These are phyloP conservation scores for Echeneis naucrates DNA, from an alignment of 2,797 vertebrate species.

Conservation along the genomic window DNA sequence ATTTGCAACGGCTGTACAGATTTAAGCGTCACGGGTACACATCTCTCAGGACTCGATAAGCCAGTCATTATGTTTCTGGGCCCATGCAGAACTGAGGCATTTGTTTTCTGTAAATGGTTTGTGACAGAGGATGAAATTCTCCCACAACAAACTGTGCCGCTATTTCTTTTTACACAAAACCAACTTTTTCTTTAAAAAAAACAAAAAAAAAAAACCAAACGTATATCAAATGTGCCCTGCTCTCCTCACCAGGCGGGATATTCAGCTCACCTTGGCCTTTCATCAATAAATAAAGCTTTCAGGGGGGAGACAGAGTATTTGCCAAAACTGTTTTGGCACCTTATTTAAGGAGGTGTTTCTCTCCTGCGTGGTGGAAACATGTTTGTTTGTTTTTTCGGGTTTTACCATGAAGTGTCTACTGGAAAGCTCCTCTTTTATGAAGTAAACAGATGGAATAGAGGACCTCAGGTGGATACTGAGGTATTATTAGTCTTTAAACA, in stretches of 20 bases:
- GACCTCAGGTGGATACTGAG: constrained; percentile 69
- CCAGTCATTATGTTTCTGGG: constrained; percentile 23
- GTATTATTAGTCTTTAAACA: constrained; percentile 67
- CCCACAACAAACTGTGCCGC: background rate
- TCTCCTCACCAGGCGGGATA: background rate
- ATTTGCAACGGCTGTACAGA: constrained; percentile 21
- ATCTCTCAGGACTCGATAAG: constrained; percentile 33
- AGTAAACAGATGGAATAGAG: constrained; percentile 55
- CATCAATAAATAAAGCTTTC: constrained; percentile 59
- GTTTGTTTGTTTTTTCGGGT: constrained; percentile 12
- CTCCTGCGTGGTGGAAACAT: constrained; percentile 32
- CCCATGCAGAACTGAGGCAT: background rate
- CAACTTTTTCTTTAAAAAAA: constrained; percentile 14
- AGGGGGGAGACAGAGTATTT: constrained; percentile 35
- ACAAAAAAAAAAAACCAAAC: too few relatives aligned
- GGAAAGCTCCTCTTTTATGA: constrained; percentile 45
- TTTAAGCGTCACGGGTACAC: background rate
- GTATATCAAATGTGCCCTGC: background rate
- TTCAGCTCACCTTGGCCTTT: constrained; percentile 38
- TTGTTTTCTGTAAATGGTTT: constrained; percentile 26
- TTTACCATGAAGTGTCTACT: constrained; percentile 2
- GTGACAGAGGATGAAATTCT: constrained; percentile 23
- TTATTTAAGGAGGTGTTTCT: constrained; percentile 41
- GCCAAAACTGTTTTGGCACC: constrained; percentile 55
- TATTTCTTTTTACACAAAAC: constrained; percentile 29